A percentile compares a stretch with the other conserved stretches of the same genome.
These are phyloP conservation scores for Agriopis aurantiaria DNA, from an alignment of 2,888 invertebrate species.

Conservation along the genomic window DNA sequence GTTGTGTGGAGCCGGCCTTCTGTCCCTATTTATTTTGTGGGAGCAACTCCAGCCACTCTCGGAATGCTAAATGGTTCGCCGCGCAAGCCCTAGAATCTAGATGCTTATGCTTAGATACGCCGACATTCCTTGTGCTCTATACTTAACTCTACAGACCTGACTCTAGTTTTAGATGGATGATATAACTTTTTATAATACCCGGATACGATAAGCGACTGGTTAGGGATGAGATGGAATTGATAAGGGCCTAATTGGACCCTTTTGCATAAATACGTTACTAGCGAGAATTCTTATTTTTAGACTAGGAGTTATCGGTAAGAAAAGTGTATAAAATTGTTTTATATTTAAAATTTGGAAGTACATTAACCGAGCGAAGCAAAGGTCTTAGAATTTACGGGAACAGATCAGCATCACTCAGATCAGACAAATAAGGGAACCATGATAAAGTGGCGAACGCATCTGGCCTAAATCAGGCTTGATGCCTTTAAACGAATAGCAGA, in stretches of 20 bases:
- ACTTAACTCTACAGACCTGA: slow-evolving; percentile 39
- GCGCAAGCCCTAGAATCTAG: slow-evolving; percentile 59
- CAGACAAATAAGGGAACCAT: no score
- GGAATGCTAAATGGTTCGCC: slow-evolving; percentile 68
- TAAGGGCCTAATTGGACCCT: slow-evolving; percentile 27
- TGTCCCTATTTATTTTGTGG: no score
- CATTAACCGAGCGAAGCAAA: neutral
- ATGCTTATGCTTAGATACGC: slow-evolving; percentile 57
- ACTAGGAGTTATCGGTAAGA: neutral
- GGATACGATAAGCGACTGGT: slow-evolving; percentile 38
- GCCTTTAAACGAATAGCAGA: no score
- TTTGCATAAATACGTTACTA: slow-evolving; percentile 5
- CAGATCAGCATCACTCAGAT: no score
- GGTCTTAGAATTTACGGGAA: no score
- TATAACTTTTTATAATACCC: slow-evolving; percentile 45
- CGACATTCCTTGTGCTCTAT: slow-evolving; percentile 51
- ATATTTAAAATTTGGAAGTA: neutral
- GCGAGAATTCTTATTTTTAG: neutral
- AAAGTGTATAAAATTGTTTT: neutral
- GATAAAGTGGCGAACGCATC: no score
- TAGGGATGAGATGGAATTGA: slow-evolving; percentile 31
- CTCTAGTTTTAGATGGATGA: slow-evolving; percentile 41
- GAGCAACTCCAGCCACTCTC: slow-evolving; percentile 43
- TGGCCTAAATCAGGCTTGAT: no score
- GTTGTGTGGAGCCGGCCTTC: no score